Conservation (phyloP, 92 coral and sea anemone species). For the Bergia sp. region DNA sequence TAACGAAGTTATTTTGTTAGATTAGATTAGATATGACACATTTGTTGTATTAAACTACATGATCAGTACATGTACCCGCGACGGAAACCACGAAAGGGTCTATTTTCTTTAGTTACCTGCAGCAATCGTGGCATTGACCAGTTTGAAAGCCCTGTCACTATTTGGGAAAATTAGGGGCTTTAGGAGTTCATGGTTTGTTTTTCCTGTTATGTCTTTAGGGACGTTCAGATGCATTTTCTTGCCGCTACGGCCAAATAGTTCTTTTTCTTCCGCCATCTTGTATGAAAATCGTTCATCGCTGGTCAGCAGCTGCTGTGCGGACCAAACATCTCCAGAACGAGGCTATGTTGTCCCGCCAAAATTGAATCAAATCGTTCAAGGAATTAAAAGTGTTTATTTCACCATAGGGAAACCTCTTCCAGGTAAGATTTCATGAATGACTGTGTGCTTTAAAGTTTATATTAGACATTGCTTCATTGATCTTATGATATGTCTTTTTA, state of each 20-base stretch:
- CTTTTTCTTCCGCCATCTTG: constrained; percentile 53
- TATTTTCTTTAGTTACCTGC: constrained; percentile 52
- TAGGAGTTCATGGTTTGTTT: constrained; percentile 72
- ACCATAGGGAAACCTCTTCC: not conserved
- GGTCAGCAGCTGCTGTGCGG: constrained; percentile 1
- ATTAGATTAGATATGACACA: too few species aligned
- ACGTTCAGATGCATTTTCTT: constrained; percentile 16
- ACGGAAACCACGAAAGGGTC: too few species aligned
- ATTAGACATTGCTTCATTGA: not conserved
- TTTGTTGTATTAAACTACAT: too few species aligned
- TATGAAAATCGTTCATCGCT: not conserved
- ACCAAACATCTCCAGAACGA: constrained; percentile 8
- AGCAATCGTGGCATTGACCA: constrained; percentile 69
- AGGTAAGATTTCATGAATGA: not conserved
- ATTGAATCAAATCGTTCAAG: too few species aligned
- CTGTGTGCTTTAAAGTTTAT: not conserved
- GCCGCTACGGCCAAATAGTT: constrained; percentile 26
- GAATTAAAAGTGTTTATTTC: not conserved
- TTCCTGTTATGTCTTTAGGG: constrained; percentile 66
- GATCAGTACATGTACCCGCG: too few species aligned
- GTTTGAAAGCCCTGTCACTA: constrained; percentile 76
- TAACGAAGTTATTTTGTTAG: too few species aligned
- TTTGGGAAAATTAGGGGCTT: constrained; percentile 85
- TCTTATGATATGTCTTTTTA: not conserved
- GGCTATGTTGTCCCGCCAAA: constrained; percentile 27